These are phyloP conservation scores for Pachliopta kotzebuea DNA, from an alignment of 2,888 invertebrate species.

Conservation along the genomic window DNA sequence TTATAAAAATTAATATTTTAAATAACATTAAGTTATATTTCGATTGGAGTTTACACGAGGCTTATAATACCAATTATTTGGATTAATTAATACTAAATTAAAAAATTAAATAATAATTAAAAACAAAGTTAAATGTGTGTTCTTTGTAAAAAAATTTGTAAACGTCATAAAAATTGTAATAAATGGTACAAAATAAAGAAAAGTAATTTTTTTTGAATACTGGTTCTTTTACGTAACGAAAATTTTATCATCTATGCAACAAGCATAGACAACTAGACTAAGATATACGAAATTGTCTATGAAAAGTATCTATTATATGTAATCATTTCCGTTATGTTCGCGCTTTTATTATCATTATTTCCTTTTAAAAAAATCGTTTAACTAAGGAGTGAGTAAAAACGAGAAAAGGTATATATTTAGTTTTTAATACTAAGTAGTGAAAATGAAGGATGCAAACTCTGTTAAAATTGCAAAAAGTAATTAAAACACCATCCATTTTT, in stretches of 20 bases:
- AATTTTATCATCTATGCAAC: constrained; percentile 21
- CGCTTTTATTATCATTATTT: constrained; percentile 54
- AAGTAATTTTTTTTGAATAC: constrained; percentile 7
- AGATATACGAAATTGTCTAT: constrained; percentile 49
- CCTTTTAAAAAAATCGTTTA: constrained; percentile 33
- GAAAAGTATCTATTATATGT: constrained; percentile 37
- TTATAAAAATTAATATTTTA: too few relatives aligned
- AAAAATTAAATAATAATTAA: too few relatives aligned
- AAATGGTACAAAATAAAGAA: neutral
- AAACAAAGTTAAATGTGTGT: neutral
- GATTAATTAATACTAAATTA: too few relatives aligned
- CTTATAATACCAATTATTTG: too few relatives aligned
- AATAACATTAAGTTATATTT: too few relatives aligned
- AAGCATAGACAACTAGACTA: constrained; percentile 24
- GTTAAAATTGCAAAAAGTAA: neutral
- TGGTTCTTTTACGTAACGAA: neutral
- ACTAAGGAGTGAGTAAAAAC: neutral
- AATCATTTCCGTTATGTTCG: constrained; percentile 56
- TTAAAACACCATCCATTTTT: neutral
- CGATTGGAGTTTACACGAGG: too few relatives aligned
- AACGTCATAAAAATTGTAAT: neutral
- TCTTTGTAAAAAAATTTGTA: neutral
- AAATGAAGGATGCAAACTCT: neutral
- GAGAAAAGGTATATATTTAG: neutral
- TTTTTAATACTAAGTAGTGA: neutral